Percentiles rank a stretch among this genome's conserved stretches.
Conservation (phyloP, 2,888 invertebrate species). For the Cinara cedri region DNA sequence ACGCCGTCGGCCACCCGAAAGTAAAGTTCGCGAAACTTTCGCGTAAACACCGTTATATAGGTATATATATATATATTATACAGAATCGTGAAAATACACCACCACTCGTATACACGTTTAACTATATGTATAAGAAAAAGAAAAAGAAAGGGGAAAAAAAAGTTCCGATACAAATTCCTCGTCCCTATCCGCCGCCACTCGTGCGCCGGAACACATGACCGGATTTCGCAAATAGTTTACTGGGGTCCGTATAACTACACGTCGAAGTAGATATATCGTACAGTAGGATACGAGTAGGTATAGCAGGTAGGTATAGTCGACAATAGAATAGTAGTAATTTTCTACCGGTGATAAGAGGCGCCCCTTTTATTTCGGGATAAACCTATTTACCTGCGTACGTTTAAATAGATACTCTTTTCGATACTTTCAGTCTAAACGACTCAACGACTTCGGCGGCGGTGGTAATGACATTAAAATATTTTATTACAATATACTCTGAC, state of each 20-base stretch:
- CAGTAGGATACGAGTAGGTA: too few species aligned
- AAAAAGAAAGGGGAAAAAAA: neutral
- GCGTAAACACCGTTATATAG: constrained; percentile 4
- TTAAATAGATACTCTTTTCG: neutral
- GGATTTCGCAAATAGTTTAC: constrained; percentile 49
- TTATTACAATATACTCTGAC: neutral
- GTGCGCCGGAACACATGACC: constrained; percentile 27
- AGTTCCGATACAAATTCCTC: constrained; percentile 36
- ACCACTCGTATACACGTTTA: neutral
- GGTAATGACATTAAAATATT: neutral
- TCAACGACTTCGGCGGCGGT: neutral
- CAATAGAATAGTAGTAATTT: constrained; percentile 23
- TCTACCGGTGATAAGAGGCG: neutral
- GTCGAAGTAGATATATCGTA: constrained; percentile 8
- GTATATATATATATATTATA: too few species aligned
- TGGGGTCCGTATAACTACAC: constrained; percentile 22
- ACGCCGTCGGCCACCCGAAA: neutral
- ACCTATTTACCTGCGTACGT: too few species aligned
- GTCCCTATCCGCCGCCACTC: neutral
- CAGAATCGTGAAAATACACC: neutral
- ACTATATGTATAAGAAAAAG: neutral
- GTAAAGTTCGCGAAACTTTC: constrained; percentile 28
- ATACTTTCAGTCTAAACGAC: neutral
- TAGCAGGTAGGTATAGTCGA: neutral
- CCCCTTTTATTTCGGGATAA: neutral